Conservation (phyloP, 1,140 invertebrate genomes). For the Phymorhynchus buccinoides region DNA sequence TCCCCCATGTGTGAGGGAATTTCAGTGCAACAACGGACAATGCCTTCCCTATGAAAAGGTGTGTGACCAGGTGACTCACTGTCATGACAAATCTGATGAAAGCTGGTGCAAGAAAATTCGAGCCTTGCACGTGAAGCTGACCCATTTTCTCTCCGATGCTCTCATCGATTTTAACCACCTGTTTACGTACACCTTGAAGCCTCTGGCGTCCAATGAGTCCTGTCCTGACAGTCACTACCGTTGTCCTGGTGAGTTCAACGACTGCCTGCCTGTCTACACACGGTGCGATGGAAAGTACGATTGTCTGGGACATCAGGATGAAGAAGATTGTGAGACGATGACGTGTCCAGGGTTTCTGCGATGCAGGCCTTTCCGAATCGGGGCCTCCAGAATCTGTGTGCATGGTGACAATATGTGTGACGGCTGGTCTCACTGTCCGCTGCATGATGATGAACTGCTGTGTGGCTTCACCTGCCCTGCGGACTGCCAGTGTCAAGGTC, state of each 20-base stretch:
- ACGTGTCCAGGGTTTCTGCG: neutral
- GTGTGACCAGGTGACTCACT: neutral
- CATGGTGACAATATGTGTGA: conserved; percentile 34
- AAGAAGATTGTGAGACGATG: neutral
- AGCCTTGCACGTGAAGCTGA: neutral
- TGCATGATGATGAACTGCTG: conserved; percentile 17
- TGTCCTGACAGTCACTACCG: conserved; percentile 22
- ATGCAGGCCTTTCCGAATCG: too few species aligned
- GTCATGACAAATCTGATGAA: neutral
- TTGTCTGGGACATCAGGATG: neutral
- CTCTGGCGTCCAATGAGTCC: neutral
- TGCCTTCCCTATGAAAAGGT: neutral
- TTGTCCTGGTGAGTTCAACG: neutral
- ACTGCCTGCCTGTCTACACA: neutral
- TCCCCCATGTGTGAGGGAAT: neutral
- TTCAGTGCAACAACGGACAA: neutral
- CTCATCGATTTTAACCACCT: neutral
- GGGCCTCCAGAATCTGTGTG: conserved; percentile 21
- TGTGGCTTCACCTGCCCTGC: neutral
- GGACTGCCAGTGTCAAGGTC: neutral
- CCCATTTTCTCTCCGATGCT: neutral
- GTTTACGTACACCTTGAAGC: neutral
- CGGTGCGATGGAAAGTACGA: neutral
- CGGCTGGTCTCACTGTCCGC: conserved; percentile 25
- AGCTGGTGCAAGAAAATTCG: neutral